A percentile compares a stretch with the other conserved stretches of the same genome.
Conservation (phyloP, 2,888 invertebrate species). For the Cheilosia soror region DNA sequence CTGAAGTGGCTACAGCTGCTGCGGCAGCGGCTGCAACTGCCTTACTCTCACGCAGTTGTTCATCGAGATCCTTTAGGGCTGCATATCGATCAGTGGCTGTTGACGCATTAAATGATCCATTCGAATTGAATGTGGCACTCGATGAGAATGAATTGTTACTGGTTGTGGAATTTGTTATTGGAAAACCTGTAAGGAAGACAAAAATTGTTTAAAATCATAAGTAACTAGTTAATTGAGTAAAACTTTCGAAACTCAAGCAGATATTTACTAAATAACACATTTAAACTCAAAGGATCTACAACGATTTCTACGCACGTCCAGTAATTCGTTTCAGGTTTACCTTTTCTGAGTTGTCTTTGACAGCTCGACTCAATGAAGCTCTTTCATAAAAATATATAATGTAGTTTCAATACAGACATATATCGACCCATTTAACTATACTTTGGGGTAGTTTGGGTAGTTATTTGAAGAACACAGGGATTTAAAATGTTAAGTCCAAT, state of each 20-base stretch:
- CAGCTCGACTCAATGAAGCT: too few species aligned
- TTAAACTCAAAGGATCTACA: too few species aligned
- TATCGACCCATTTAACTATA: too few species aligned
- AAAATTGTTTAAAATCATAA: not conserved
- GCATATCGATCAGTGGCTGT: conserved; percentile 95
- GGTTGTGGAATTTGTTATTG: conserved; percentile 76
- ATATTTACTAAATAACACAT: not conserved
- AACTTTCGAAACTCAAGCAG: not conserved
- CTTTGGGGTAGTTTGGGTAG: too few species aligned
- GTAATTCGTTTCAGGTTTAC: too few species aligned
- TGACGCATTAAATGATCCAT: conserved; percentile 77
- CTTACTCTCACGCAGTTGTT: conserved; percentile 86
- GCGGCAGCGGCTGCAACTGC: conserved; percentile 79
- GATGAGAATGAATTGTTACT: conserved; percentile 76
- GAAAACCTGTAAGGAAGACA: conserved; percentile 48
- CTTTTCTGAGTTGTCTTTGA: too few species aligned
- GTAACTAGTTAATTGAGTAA: not conserved
- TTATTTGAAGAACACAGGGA: too few species aligned
- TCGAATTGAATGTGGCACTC: conserved; percentile 78
- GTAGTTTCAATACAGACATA: too few species aligned
- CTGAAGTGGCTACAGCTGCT: conserved; percentile 77
- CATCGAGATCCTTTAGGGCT: conserved; percentile 96
- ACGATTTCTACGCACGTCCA: too few species aligned
- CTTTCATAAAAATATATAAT: too few species aligned
- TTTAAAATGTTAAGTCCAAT: too few species aligned